Conservation (phyloP, 2,113 vertebrate genomes). For the Ciconia maguari region DNA sequence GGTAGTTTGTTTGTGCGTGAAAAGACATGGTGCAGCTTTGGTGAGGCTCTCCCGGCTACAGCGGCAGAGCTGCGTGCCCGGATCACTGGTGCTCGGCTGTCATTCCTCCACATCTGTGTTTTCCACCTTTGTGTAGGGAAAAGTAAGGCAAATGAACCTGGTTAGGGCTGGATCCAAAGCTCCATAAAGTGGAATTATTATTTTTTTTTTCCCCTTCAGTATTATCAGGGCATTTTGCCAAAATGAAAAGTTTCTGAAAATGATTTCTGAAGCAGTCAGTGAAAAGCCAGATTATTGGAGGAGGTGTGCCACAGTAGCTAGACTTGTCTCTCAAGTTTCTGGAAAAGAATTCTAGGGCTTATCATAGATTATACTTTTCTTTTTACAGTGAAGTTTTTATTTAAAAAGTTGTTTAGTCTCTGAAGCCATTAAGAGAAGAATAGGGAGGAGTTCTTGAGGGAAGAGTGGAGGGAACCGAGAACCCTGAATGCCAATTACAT, state of each 20-base stretch:
- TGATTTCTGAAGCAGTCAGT: not conserved
- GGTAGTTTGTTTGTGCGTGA: not conserved
- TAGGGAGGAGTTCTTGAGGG: not conserved
- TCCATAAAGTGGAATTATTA: not conserved
- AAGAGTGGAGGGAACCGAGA: not conserved
- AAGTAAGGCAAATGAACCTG: not conserved
- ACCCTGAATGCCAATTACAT: not conserved
- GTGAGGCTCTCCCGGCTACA: not conserved
- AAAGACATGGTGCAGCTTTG: not conserved
- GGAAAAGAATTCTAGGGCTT: not conserved
- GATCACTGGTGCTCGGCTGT: too few relatives aligned
- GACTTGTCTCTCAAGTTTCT: not conserved
- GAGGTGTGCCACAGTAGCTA: not conserved
- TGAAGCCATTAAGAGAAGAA: not conserved
- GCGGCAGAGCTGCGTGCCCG: fast-evolving
- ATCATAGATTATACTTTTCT: not conserved
- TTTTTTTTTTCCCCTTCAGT: too few relatives aligned
- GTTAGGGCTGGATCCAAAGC: not conserved
- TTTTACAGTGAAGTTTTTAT: not conserved
- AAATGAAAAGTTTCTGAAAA: not conserved
- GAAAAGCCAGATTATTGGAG: not conserved
- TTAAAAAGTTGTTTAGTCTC: not conserved
- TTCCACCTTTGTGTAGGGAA: not conserved
- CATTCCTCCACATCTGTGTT: not conserved
- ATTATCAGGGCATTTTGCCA: not conserved